These are phyloP conservation scores for Archips crataeganus DNA, from an alignment of 2,888 invertebrate species.

Conservation along the genomic window DNA sequence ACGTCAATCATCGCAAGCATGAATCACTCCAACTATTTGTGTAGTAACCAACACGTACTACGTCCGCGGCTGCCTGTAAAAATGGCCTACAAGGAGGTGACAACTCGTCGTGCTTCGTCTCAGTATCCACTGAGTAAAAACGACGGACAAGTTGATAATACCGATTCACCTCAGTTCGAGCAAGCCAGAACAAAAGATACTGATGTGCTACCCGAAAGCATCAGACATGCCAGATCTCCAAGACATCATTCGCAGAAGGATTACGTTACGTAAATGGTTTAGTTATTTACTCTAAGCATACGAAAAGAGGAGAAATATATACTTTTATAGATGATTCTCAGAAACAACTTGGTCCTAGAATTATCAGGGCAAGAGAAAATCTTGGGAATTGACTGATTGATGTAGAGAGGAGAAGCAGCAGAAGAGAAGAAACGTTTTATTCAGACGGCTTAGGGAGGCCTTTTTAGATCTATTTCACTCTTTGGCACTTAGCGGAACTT, in stretches of 20 bases:
- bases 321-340: background rate
- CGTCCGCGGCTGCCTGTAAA: background rate
- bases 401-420: background rate
- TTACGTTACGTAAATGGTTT: slow-evolving; percentile 1
- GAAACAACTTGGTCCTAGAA: background rate
- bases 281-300: background rate
- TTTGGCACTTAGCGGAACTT: too few relatives aligned
- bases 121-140: slow-evolving; percentile 47
- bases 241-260: background rate
- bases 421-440: background rate
- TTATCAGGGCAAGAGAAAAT: slow-evolving; percentile 1
- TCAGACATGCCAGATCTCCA: background rate
- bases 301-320: background rate
- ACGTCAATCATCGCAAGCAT: slow-evolving; percentile 78
- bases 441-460: background rate
- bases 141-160: slow-evolving; percentile 45
- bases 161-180: slow-evolving; percentile 57
- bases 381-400: background rate
- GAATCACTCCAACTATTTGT: slow-evolving; percentile 80
- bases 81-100: slow-evolving; percentile 47
- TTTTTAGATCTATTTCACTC: too few relatives aligned
- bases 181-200: background rate
- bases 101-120: background rate
- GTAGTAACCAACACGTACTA: slow-evolving; percentile 45
- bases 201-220: background rate